Base-by-base conservation (phyloP, 1,140 invertebrate genomes). In the Pseudomyrmex flavicornis region DNA sequence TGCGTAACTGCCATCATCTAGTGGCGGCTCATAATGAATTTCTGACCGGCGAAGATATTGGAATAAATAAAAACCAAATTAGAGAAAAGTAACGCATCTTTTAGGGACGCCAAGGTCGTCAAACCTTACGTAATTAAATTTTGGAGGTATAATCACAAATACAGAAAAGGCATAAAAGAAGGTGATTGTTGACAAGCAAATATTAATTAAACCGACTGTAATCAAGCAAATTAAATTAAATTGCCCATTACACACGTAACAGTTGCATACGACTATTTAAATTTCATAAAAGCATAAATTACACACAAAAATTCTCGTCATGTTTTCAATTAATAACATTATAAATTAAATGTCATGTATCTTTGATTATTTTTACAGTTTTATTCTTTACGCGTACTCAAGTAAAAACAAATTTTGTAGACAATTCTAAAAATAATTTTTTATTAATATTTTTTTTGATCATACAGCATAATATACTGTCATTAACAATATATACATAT, bases 1-100 rank as follows among this genome's bases (percentile, higher is more conserved):
- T 73, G 35, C 61, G 66, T 63, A 50, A 44, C 58, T 35, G 74
- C 63, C 44, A 35, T 80, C 76, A 59, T 79, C 65, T 20, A 80
- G 20, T 66, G 50, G 46, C 35, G 17, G 54, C 68, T 13, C 66
- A 8, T 72, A 72, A 80, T 70, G 54, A 80, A 80, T 80, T 59
- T 79, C 65, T 48, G 20, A 5, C 3, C 20, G 48, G 46, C 59
- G 17, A 35, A 75, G 59, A 50, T 50, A 62, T 44, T 58, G 20
- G n/a, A 1, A 59, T 50, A n/a, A 82, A 17, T 61, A 20, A 46
- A 58, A 73, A 20, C 48, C 20, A 0, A 7, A 35, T 35, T 35
- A 35, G 35, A 35, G 35, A 7, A 35, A 35, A 35, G 35, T 7
- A 35, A 35, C 35, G 5, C 0, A 35, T 0, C 5, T 0, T 35